Percentiles rank a stretch among this genome's conserved stretches.
phyloP scores from a whole-genome alignment of 2,888 invertebrate species.

The Acanthococcus lagerstroemiae region DNA sequence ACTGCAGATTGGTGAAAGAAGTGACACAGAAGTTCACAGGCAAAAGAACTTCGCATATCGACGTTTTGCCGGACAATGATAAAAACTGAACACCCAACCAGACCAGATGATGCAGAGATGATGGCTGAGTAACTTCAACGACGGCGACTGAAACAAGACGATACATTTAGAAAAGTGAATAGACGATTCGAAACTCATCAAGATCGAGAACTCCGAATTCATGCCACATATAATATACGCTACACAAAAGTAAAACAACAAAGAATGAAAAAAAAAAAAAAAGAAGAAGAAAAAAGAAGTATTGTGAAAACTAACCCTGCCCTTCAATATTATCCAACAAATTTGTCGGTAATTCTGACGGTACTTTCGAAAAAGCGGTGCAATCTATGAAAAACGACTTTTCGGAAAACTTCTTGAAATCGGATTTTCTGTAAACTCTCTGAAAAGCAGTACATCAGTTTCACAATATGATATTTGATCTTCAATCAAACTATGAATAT shows the following conservation, averaged over 20 bases:
- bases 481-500: too few relatives aligned
- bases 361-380: slow-evolving; percentile 9
- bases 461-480: too few relatives aligned
- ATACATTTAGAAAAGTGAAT: too few relatives aligned
- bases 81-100: slow-evolving; percentile 64
- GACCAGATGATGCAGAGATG: slow-evolving; percentile 68
- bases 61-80: slow-evolving; percentile 35
- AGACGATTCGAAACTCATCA: too few relatives aligned
- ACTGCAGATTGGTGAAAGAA: slow-evolving; percentile 23
- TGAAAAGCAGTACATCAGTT: too few relatives aligned
- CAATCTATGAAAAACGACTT: slow-evolving; percentile 8
- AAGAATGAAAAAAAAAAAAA: too few relatives aligned
- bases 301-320: too few relatives aligned
- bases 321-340: not conserved
- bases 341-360: not conserved
- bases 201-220: too few relatives aligned
- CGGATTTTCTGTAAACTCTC: slow-evolving; percentile 12
- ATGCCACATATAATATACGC: too few relatives aligned
- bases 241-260: not conserved
- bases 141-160: slow-evolving; percentile 5
- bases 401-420: slow-evolving; percentile 4
- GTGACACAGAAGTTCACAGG: slow-evolving; percentile 30
- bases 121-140: slow-evolving; percentile 56
- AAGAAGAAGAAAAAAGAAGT: too few relatives aligned
- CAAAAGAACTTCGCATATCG: slow-evolving; percentile 23